Evolutionary conservation across 1,140 invertebrate genomes (phyloP), one percentile per base, ranked within the genome.

Genomic region (Oryctes rhinoceros): DNA sequence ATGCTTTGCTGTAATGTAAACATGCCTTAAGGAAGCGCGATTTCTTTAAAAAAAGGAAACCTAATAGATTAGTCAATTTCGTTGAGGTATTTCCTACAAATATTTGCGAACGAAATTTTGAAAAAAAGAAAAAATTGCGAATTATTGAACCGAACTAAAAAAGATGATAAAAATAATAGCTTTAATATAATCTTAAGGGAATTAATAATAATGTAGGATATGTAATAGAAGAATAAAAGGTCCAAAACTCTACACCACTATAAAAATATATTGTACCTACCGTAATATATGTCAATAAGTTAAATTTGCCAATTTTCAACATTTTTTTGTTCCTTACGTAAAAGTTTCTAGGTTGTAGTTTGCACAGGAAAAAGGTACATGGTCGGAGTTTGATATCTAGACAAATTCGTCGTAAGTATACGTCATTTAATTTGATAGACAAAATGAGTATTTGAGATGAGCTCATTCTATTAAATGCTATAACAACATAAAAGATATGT

Each of bases 141-240:
- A 20, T 67, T 74, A 4, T 74, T n/a, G 18, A n/a, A 15, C 10
- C 10, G 24, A 44, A n/a, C 67, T n/a, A 24, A 44, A 37, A 62
- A 81, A 3, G 78, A 81, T 62, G 24, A 2, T 76, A 47, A 13
- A n/a, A 74, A 30, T 53, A 82, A 81, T 74, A 24, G 74, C 35
- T 80, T 62, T 35, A 53, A 53, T 53, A 15, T 53, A 53, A 13
- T 53, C n/a, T 13, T 53, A 53, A 53, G 49, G n/a, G 13, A 0
- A 53, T 53, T 53, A 53, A 18, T 53, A 53, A 53, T 53, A 53
- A 53, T 18, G 49, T 53, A 53, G 49, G n/a, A 44, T 44, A 44
- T 30, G 24, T 44, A 44, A 44, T 44, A 44, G 39, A 44, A 44
- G 9, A 53, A 11, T 53, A 53, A 53, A 53, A 53, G 49, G 49